Conservation (phyloP, 2,797 vertebrate genomes). For the Psittacula echo region DNA sequence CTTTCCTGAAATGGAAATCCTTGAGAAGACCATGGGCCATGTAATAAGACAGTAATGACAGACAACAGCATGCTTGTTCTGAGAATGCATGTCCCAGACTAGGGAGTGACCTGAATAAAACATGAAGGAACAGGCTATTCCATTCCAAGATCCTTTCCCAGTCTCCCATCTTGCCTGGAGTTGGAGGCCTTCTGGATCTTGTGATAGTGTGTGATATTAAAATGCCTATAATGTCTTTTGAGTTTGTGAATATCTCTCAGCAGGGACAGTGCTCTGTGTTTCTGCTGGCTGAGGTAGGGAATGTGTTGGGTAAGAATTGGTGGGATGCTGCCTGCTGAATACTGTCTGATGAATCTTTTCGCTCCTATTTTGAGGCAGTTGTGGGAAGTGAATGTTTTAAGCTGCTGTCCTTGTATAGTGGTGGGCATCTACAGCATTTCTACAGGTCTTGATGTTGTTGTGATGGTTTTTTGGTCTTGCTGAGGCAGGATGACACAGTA, state of each 20-base stretch:
- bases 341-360: not conserved
- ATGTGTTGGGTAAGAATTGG: not conserved
- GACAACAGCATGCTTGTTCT: not conserved
- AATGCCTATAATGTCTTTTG: not conserved
- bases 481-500: not conserved
- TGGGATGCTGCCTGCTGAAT: not conserved
- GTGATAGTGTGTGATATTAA: too few relatives aligned
- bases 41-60: not conserved
- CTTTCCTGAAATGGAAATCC: not conserved
- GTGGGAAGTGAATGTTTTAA: not conserved
- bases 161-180: not conserved
- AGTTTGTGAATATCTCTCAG: not conserved
- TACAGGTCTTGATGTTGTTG: not conserved
- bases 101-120: not conserved
- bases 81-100: fast-evolving
- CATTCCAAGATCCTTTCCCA: not conserved
- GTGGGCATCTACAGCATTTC: fast-evolving
- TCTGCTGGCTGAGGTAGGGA: not conserved
- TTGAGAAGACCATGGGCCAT: not conserved
- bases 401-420: not conserved
- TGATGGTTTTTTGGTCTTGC: not conserved
- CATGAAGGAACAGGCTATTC: not conserved
- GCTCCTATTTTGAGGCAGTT: not conserved
- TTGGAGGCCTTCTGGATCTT: not conserved
- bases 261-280: not conserved